Base-by-base conservation (phyloP, 2,888 invertebrate species). In the Salpingus planirostris region DNA sequence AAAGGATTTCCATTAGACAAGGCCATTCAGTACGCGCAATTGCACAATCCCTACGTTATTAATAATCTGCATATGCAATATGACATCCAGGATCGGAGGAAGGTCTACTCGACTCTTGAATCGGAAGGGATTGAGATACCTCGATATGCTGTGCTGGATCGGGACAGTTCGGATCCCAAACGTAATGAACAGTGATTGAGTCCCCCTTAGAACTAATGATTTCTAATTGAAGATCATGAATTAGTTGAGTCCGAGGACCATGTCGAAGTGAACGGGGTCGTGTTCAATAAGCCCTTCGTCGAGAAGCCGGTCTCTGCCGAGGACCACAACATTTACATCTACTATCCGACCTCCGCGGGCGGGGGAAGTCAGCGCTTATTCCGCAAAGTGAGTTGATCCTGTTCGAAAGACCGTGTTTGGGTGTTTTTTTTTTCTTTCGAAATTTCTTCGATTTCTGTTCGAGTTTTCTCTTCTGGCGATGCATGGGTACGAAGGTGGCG, bases 231-330 rank as follows among this genome's bases (percentile, higher is more conserved):
- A 90, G 92, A 89, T 67, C 87, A 89, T 60, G 86, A 89, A 60
- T 66, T 93, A 32, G 85, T 92, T 27, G 95, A 97, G 64, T 88
- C 88, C 0, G 97, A 97, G 61, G 96, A 97, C 65, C 91, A 92
- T 53, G 93, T 97, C 2, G 96, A 96, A 68, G 91, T 97, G 26
- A 92, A 95, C 60, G 93, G 93, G 3, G 80, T 88, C 14, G 82
- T 82, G 12, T 96, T 97, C 60, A 93, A 93, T 59, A 96, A 97
- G 59, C 98, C 98, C 0, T 98, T 98, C 68, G 98, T 99, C 11
- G 98, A 99, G 69, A 98, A 99, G 62, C 98, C 98, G 0, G 90
- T 99, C 4, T 93, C 93, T 12, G 98, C 98, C 0, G 98, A 99
- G 66, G 97, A 99, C 68, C 98, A 99, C 64, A 98, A 99, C 64